Base-by-base conservation (phyloP, 2,113 vertebrate genomes). In the Aramus guarauna region DNA sequence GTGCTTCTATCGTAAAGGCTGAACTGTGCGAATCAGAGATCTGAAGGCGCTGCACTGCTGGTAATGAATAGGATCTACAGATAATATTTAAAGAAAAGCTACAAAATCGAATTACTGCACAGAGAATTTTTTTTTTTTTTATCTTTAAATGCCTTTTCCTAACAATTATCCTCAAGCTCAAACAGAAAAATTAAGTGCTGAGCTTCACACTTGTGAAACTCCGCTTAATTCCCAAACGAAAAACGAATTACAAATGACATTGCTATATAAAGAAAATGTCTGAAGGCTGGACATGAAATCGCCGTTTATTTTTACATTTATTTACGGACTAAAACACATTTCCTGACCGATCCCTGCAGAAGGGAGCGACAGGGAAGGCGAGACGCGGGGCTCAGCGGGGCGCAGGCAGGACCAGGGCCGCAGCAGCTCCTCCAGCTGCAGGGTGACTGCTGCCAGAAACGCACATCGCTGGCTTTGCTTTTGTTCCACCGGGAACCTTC, bases 21-120 rank as follows among this genome's bases (percentile, higher is more conserved):
- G 88, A 12, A 67, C 82, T 68, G 67, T 50, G 94, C 93, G 91
- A 47, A 94, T 91, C 68, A 43, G 79, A 76, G 95, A 92, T 77
- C 94, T 76, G 91, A 93, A 85, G 86, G 81, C 64, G 62, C 96
- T 72, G 94, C 93, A 48, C 66, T 80, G 92, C 72, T 97, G 79
- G 93, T 76, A 68, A 36, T 52, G 90, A 91, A 68, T 34, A 74
- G 89, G 67, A 94, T 86, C 85, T 69, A 76, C 53, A 79, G 96
- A 75, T 77, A 93, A 93, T 75, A 94, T 88, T 90, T 85, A 88
- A 90, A 95, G 93, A 58, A 92, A 92, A 83, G 80, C 74, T 78
- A 63, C 22, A 29, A 69, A 68, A 91, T 62, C 85, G n/a, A 85
- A 68, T 45, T 77, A 81, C 37, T 52, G 17, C 17, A 56, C 8